Evolutionary conservation across 2,888 invertebrate species (phyloP).

Genomic region (Galerucella pusilla): DNA sequence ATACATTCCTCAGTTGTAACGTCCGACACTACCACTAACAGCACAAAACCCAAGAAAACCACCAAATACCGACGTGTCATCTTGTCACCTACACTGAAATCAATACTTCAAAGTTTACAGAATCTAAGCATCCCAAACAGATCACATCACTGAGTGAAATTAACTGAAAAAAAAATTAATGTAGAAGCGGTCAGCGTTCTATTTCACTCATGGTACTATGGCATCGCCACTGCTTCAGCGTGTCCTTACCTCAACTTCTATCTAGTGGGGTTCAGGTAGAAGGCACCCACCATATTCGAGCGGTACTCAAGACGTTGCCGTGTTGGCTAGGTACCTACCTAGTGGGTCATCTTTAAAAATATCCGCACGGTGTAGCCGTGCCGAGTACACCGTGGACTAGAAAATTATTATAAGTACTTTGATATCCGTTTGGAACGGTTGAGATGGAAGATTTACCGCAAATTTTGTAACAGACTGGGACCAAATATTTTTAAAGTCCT

Average conservation of each 20-base stretch:
- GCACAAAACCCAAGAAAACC: constrained; percentile 39
- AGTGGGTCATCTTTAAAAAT: constrained; percentile 30
- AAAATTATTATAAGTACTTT: constrained; percentile 5
- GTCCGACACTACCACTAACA: constrained; percentile 41
- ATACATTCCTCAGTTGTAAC: constrained; percentile 39
- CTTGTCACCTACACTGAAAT: constrained; percentile 24
- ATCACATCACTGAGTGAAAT: constrained; percentile 50
- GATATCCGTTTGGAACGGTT: neutral
- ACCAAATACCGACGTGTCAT: constrained; percentile 43
- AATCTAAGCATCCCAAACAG: constrained; percentile 28
- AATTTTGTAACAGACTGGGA: too few species aligned
- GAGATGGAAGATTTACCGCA: neutral
- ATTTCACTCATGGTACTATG: constrained; percentile 43
- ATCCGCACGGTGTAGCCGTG: constrained; percentile 4
- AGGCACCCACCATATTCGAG: constrained; percentile 37
- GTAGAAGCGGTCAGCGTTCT: constrained; percentile 50
- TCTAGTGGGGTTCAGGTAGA: constrained; percentile 49
- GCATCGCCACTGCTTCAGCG: constrained; percentile 43
- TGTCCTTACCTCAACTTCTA: constrained; percentile 50
- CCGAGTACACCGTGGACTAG: constrained; percentile 25
- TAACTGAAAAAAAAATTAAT: constrained; percentile 21
- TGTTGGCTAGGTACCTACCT: constrained; percentile 21
- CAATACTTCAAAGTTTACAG: constrained; percentile 17
- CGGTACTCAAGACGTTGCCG: constrained; percentile 33
- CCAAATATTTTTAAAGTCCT: too few species aligned